Conservation (phyloP, 2,797 vertebrate genomes). For the Danio tinwini region DNA sequence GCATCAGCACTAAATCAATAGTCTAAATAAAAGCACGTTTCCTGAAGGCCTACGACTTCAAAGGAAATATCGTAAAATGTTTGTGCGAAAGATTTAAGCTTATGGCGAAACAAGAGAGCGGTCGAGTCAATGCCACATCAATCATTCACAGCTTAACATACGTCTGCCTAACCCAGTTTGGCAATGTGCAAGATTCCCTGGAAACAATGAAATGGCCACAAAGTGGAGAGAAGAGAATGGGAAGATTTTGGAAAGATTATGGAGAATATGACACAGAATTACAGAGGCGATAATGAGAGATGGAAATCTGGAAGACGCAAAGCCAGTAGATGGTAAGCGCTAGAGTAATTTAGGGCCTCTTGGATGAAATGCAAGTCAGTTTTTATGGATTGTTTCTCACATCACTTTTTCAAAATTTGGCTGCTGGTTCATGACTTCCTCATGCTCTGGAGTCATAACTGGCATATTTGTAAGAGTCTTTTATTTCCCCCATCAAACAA, state of each 20-base stretch:
- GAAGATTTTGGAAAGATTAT: not conserved
- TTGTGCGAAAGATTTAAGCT: conserved; percentile 51
- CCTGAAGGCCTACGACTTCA: conserved; percentile 23
- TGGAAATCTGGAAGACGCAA: not conserved
- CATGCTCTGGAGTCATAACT: conserved; percentile 56
- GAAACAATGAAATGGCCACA: conserved; percentile 36
- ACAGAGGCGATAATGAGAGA: conserved; percentile 3
- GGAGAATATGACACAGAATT: not conserved
- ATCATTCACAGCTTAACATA: conserved; percentile 48
- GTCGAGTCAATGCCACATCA: conserved; percentile 48
- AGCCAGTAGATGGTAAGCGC: not conserved
- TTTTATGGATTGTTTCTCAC: not conserved
- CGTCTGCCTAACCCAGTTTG: conserved; percentile 44
- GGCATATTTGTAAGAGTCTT: conserved; percentile 46
- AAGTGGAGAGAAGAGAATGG: not conserved
- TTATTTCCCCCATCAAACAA: not conserved
- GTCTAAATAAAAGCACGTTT: conserved; percentile 25
- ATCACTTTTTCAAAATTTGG: not conserved
- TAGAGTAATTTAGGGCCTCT: conserved; percentile 11
- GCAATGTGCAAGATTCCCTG: conserved; percentile 45
- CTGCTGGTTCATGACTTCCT: not conserved
- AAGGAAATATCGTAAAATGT: conserved; percentile 20
- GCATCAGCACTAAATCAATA: conserved; percentile 3
- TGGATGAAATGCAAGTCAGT: not conserved
- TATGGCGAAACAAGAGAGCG: conserved; percentile 26